Evolutionary conservation across 30 jellyfish, hydroid and myxozoan genomes (phyloP), one percentile per base, ranked within the genome.

Genomic region (Sanderia malayensis): DNA sequence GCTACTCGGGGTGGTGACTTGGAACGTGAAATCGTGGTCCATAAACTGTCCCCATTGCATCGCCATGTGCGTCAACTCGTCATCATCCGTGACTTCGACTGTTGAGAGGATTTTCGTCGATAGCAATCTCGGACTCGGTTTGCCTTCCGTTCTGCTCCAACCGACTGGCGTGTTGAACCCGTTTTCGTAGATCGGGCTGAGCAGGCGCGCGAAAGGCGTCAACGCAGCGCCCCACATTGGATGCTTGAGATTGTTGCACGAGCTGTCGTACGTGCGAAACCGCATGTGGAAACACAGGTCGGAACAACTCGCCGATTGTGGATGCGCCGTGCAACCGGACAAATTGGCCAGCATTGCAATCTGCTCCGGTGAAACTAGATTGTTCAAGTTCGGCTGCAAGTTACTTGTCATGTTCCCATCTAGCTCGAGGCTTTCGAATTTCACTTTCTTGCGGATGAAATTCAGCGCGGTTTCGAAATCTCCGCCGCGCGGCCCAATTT

Each of bases 21-120:
- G 87, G 58, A 87, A 87, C 44, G 87, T 90, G 26, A 87, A 44
- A 57, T 87, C 96, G 72, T 87, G 96, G 49, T 87, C 96, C 25
- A 87, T 20, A 67, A 87, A 87, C 64, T 87, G 96, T 10, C 96
- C 96, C 96, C 96, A 87, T 67, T 87, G 96, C 96, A 87, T 87
- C 59, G 82, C 80, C 96, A 87, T 87, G 61, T 87, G 96, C 4
- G 96, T 87, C n/a, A 80, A 53, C 31, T 71, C 86, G 4, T 76
- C 71, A 41, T 87, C 96, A 44, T 83, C 67, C 41, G 94, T 79
- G 45, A 80, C 86, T 13, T 79, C 66, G 67, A 41, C 22, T 21
- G 90, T 70, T 21, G 92, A 79, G 47, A 87, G 23, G 27, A 87
- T 46, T 26, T 68, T 71, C 79, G 55, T 67, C 68, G 96, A 79